A percentile compares a stretch with the other conserved stretches of the same genome.
These are phyloP conservation scores for Xestia xanthographa DNA, from an alignment of 2,888 invertebrate species.

Conservation along the genomic window DNA sequence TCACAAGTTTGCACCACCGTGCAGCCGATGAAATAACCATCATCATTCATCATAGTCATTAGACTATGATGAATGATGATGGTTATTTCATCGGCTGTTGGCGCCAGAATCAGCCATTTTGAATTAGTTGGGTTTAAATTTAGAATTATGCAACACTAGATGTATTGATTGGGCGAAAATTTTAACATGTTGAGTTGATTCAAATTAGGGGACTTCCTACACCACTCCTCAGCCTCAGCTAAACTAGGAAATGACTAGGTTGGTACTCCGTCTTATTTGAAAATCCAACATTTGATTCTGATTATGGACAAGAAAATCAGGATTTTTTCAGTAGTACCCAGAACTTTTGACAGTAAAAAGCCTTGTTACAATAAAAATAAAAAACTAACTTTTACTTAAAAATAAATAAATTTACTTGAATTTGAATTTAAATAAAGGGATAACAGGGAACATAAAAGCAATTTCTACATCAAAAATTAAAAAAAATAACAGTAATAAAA, in stretches of 20 bases:
- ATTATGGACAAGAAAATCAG: background rate
- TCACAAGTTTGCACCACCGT: no score
- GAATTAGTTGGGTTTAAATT: background rate
- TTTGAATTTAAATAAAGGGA: no score
- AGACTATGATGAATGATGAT: conserved; percentile 48
- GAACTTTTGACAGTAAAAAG: no score
- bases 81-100: conserved; percentile 25
- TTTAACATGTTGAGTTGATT: background rate
- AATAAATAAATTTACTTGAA: no score
- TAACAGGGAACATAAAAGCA: no score
- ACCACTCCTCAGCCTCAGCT: background rate
- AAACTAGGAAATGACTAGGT: background rate
- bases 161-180: background rate
- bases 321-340: no score
- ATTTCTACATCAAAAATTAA: no score
- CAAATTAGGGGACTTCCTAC: background rate
- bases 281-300: background rate
- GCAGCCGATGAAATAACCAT: no score
- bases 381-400: no score
- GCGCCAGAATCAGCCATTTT: conserved; percentile 27
- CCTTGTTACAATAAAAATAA: no score
- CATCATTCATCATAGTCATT: no score
- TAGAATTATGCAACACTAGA: background rate
- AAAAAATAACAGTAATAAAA: no score
- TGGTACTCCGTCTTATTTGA: background rate